Conservation (phyloP, 2,888 invertebrate genomes). For the Lasioglossum morio region DNA sequence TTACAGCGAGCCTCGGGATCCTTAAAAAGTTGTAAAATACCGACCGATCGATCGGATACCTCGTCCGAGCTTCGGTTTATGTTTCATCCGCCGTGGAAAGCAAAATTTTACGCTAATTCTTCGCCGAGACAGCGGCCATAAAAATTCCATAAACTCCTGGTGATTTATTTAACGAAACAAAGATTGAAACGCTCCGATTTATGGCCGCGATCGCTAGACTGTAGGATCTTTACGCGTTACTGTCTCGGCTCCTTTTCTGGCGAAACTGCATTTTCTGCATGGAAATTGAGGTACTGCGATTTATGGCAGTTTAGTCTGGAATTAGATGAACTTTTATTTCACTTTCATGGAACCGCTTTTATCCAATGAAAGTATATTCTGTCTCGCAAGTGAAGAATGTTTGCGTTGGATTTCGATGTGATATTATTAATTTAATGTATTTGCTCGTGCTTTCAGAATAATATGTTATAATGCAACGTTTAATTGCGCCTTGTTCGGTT, state of each 20-base stretch:
- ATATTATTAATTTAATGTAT: too few relatives aligned
- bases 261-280: not conserved
- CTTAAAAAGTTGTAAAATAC: not conserved
- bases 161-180: constrained; percentile 13
- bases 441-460: too few relatives aligned
- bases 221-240: not conserved
- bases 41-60: not conserved
- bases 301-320: not conserved
- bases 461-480: too few relatives aligned
- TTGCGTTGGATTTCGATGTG: too few relatives aligned
- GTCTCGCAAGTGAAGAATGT: too few relatives aligned
- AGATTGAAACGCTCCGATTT: not conserved
- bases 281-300: not conserved
- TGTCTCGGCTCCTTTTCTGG: not conserved
- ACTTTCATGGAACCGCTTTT: not conserved
- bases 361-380: too few relatives aligned
- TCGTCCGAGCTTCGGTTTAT: not conserved
- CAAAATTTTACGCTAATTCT: not conserved
- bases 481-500: too few relatives aligned
- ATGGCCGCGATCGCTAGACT: not conserved
- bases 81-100: not conserved
- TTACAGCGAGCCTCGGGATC: not conserved
- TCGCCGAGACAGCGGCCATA: not conserved
- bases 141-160: not conserved
- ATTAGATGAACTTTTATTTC: not conserved